Percentiles rank a stretch among this genome's conserved stretches.
These are phyloP conservation scores for Antedon bifida DNA, from an alignment of 35 echinoderm and acorn worm species.

Conservation along the genomic window DNA sequence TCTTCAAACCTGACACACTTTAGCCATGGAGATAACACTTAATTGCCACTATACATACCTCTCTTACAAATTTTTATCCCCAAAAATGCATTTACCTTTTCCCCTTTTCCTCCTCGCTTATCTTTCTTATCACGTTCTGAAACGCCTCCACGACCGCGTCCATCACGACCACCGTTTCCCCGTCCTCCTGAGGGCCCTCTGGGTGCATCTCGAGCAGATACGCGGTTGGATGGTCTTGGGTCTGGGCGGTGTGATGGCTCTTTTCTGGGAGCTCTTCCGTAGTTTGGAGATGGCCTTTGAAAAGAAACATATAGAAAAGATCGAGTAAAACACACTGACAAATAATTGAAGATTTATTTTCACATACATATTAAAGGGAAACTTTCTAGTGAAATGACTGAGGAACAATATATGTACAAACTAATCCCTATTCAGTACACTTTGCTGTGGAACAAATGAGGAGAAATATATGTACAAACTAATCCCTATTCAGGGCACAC, in stretches of 20 bases:
- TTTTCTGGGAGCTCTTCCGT: constrained; percentile 56
- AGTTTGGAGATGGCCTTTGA: constrained; percentile 63
- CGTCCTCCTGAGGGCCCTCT: constrained; percentile 48
- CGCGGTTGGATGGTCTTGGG: constrained; percentile 41
- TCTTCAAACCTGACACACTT: too few relatives aligned
- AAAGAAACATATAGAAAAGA: background rate
- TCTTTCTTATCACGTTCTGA: constrained; percentile 37
- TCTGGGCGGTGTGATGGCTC: constrained; percentile 72
- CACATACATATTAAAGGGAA: too few relatives aligned
- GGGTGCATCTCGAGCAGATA: constrained; percentile 25
- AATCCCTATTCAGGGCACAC: too few relatives aligned
- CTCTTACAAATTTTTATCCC: too few relatives aligned
- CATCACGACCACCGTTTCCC: constrained; percentile 20
- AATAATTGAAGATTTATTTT: too few relatives aligned
- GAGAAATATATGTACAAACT: too few relatives aligned
- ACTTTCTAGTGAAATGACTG: too few relatives aligned
- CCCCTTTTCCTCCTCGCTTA: constrained; percentile 39
- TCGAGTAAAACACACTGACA: constrained; percentile 3
- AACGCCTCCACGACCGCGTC: constrained; percentile 24
- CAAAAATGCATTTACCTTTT: constrained; percentile 26
- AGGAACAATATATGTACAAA: too few relatives aligned
- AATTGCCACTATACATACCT: too few relatives aligned
- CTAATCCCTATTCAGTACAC: too few relatives aligned
- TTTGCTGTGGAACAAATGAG: too few relatives aligned
- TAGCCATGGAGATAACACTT: too few relatives aligned